Base-by-base conservation (phyloP, 2,888 invertebrate genomes). In the Trichopoda pennipes region DNA sequence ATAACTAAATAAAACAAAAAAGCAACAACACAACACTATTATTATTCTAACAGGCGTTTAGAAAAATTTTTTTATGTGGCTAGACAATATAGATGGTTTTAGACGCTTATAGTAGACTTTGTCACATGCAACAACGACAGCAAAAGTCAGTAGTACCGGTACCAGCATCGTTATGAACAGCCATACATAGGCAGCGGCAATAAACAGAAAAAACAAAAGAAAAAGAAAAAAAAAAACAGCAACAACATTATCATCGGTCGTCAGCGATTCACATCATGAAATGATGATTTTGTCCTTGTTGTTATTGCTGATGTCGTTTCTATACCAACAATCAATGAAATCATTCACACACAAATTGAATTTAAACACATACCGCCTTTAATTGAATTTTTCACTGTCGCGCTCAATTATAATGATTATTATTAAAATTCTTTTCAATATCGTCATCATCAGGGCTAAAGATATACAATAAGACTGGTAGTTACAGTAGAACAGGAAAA, bases 301-400 rank as follows among this genome's bases (percentile, higher is more conserved):
- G 42, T 66, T 77, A 63, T 21, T 55, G 51, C 32, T 77, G 49
- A 16, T 68, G 56, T 19, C 66, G 56, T 66, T 75, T 82, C 79
- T 79, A 80, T 83, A 80, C 78, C 81, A 84, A 80, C 84, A 85
- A 83, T 88, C 86, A 88, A 85, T 87, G 88, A 85, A 85, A 86
- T 86, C 87, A 82, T 85, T 86, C 78, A 86, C 80, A 83, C 84
- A 84, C 84, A 87, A 87, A 88, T 87, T 88, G 85, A 87, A 87
- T 88, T 87, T 88, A 86, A 84, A 84, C 86, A 88, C 86, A 88
- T 86, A 85, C 86, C 85, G 86, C 84, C 86, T 84, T 87, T 88
- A 88, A 88, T 88, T 88, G 88, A 88, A 88, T 88, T 88, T 88
- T 87, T 88, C 89, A 88, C 88, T 88, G 88, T 88, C 88, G 88